phyloP scores from a whole-genome alignment of 2,888 invertebrate genomes.

The Malthinus seriepunctatus region DNA sequence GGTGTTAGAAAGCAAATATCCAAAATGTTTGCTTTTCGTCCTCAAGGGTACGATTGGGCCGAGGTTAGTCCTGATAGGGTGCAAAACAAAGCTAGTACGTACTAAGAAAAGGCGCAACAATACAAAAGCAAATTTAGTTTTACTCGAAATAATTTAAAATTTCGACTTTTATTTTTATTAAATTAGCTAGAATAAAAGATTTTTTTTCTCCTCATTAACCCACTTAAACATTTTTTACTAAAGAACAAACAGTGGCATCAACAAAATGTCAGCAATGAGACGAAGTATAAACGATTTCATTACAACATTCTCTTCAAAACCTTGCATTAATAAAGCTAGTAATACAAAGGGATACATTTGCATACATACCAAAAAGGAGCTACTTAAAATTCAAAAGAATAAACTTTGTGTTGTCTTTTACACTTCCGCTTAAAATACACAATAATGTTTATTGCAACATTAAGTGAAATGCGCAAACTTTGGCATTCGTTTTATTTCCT shows the following conservation, averaged over 20 bases:
- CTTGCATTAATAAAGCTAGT: conserved; percentile 24
- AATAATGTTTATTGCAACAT: conserved; percentile 29
- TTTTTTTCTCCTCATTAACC: no score
- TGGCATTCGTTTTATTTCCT: conserved; percentile 14
- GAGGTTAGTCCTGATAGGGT: conserved; percentile 38
- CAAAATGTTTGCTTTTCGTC: conserved; percentile 35
- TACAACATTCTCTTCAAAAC: conserved; percentile 18
- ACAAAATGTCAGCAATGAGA: conserved; percentile 16
- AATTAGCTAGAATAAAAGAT: no score
- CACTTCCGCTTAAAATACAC: conserved; percentile 28
- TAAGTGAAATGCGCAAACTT: conserved; percentile 25
- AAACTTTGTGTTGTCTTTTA: conserved; percentile 28
- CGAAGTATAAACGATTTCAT: conserved; percentile 25
- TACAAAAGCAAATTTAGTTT: conserved; percentile 25
- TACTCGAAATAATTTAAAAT: no score
- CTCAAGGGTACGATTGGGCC: conserved; percentile 36
- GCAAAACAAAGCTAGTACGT: conserved; percentile 37
- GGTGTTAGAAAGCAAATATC: conserved; percentile 22
- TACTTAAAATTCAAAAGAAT: conserved; percentile 29
- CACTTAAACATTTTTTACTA: no score
- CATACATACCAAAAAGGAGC: conserved; percentile 27
- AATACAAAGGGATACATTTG: conserved; percentile 27
- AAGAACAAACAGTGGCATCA: background rate
- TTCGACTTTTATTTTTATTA: no score
- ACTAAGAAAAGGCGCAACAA: conserved; percentile 26